Evolutionary conservation across 2,797 vertebrate genomes (phyloP), one percentile per base, ranked within the genome.

Genomic region (Lycodopsis pacificus): DNA sequence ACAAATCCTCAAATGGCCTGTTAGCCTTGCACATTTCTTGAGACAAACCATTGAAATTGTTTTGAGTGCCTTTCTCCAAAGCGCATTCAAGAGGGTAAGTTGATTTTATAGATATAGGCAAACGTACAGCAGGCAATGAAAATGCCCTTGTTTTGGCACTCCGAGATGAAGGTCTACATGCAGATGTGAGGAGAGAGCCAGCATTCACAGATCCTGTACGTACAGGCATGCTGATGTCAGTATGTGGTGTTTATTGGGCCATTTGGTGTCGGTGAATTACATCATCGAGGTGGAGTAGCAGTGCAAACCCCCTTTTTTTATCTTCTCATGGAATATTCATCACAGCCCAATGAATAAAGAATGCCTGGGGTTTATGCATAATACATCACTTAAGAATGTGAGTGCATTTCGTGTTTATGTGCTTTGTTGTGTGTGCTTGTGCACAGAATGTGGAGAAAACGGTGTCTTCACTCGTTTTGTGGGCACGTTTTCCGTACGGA

Each of bases 301-400:
- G 72, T 51, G 63, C 61, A 74, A 71, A 54, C 61, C 10, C 10
- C 58, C 58, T 54, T 61, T 82, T 82, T 44, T 89, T 69, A 82
- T 85, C 54, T 66, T 61, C 70, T 86, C 56, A 79, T 81, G 7
- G 75, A 88, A 89, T 86, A 88, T 86, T 84, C 49, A 83, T 82
- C n/a, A 72, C 3, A 8, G 56, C 71, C 79, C 58, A 22, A 80
- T 81, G 57, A 86, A 89, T 69, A 53, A 76, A 70, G 79, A 81
- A 73, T 71, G 54, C 19, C 71, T 72, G 34, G 34, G 9, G 11
- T 71, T 61, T 69, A 64, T 77, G 19, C 80, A 86, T 79, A 71
- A 79, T 74, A 46, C 27, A 80, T 84, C 14, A 53, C 25, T 71
- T 73, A 15, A 72, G 6, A 66, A 44, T 49, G 17, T 76, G 27